Base-by-base conservation (phyloP, 2,888 invertebrate species). In the Lumbricus terrestris region DNA sequence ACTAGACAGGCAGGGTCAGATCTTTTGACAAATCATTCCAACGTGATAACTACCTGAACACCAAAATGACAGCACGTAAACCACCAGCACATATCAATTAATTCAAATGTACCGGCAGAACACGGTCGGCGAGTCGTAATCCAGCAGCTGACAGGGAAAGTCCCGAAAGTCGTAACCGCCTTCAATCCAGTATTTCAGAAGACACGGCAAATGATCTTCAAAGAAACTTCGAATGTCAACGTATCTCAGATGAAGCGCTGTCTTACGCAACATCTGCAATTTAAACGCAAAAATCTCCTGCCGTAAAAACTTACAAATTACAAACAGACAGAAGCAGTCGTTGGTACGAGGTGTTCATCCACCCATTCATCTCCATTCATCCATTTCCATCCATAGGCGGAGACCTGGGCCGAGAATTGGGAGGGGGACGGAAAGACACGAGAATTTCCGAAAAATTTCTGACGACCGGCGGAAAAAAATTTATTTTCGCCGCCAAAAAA, bases 111-210 rank as follows among this genome's bases (percentile, higher is more conserved):
- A 94, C 94, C 91, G 93, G 92, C 92, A 93, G 90, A 94, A 94
- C n/a, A 92, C 91, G 29, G 90, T 89, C 33, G 88, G 89, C 18
- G 91, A 91, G 40, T 89, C 83, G 91, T 92, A 93, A 16, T 92
- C 92, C 35, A 93, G 90, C 18, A 94, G 91, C 42, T 92, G 91
- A 91, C 91, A 92, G 4, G 94, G 94, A 91, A 94, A 94, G 23
- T 93, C 92, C 29, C 83, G n/a, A 47, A 93, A 92, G 0, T 91
- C 91, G 89, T 93, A 93, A 0, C 91, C 90, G 85, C 92, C 90
- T 20, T 91, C 90, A 4, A 94, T 91, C 94, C 94, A 94, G 89
- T 94, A 93, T 40, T 93, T 92, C 83, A 94, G 29, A 37, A 94
- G 89, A 91, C 92, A 94, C 1, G 94, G 93, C 23, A 94, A 93